phyloP scores from a whole-genome alignment of 2,888 invertebrate species.

The Pachliopta kotzebuea region DNA sequence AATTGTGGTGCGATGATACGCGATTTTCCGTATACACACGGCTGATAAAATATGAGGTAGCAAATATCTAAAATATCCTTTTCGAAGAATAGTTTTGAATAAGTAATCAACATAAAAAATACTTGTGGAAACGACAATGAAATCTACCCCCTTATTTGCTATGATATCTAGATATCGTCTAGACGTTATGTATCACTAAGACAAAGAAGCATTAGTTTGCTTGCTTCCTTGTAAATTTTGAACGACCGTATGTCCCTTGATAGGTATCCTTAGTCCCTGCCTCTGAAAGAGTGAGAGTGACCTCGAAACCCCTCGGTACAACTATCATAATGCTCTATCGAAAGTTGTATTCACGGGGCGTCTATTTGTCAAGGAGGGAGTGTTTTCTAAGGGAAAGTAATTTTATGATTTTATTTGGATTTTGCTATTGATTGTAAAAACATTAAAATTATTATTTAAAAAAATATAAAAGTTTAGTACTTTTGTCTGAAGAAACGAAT shows the following conservation, averaged over 20 bases:
- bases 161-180: no score
- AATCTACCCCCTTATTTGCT: no score
- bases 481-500: not conserved
- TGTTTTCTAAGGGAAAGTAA: slow-evolving; percentile 21
- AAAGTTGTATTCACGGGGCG: slow-evolving; percentile 12
- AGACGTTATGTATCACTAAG: no score
- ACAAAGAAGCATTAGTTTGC: no score
- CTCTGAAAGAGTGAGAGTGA: slow-evolving; percentile 18
- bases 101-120: no score
- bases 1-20: slow-evolving; percentile 25
- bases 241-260: slow-evolving; percentile 5
- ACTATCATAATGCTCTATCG: slow-evolving; percentile 14
- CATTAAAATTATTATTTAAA: not conserved
- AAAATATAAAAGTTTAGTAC: no score
- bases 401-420: slow-evolving; percentile 16
- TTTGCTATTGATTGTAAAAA: not conserved
- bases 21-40: slow-evolving; percentile 10
- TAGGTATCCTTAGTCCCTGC: slow-evolving; percentile 2
- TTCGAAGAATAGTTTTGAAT: no score
- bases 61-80: no score
- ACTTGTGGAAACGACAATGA: no score
- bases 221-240: no score
- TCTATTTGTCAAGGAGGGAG: slow-evolving; percentile 21
- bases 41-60: not conserved
- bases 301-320: slow-evolving; percentile 12